Evolutionary conservation across 1,140 invertebrate species (phyloP).

Genomic region (Coenobita brevimanus): DNA sequence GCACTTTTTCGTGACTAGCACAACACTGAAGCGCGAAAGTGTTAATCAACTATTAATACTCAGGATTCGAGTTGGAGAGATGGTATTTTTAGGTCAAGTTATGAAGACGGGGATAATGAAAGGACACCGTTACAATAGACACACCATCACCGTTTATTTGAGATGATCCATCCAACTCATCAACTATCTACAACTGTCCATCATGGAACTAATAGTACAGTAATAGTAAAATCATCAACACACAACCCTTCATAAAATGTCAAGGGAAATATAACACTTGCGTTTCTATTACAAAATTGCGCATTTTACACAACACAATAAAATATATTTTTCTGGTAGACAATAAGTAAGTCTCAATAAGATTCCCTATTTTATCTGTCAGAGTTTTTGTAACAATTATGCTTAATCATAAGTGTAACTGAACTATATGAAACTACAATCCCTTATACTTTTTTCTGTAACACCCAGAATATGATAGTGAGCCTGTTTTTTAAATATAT

Average conservation of each 20-base stretch:
- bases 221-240: not conserved
- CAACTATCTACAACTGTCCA: slow-evolving; percentile 8
- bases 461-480: too few relatives aligned
- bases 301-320: too few relatives aligned
- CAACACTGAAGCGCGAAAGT: too few relatives aligned
- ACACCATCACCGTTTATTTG: slow-evolving; percentile 41
- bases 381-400: not conserved
- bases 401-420: not conserved
- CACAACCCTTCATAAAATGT: not conserved
- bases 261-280: too few relatives aligned
- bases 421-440: not conserved
- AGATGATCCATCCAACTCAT: not conserved
- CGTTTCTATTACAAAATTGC: too few relatives aligned
- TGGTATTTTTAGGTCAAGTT: too few relatives aligned
- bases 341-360: too few relatives aligned
- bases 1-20: too few relatives aligned
- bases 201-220: not conserved
- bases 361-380: too few relatives aligned
- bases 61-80: not conserved
- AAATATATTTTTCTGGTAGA: too few relatives aligned
- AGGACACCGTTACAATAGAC: slow-evolving; percentile 21
- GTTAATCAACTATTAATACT: too few relatives aligned
- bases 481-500: not conserved
- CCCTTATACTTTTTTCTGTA: not conserved
- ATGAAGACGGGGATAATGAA: not conserved